Evolutionary conservation across 2,888 invertebrate species (phyloP), one percentile per base, ranked within the genome.

Genomic region (Eupithecia pulchellata): DNA sequence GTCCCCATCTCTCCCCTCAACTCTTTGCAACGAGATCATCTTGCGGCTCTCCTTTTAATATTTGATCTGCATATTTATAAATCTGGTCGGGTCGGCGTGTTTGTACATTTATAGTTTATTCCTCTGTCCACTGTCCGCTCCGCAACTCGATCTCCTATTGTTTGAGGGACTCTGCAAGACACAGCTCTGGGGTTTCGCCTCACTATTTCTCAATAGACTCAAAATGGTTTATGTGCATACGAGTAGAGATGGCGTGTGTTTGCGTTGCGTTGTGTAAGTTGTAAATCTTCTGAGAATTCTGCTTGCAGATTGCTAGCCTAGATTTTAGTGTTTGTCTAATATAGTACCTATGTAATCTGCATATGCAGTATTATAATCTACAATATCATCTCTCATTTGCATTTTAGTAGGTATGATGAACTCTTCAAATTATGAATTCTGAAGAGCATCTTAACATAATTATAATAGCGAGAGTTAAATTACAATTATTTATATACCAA

Each of bases 51-150:
- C 86, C 86, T 89, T 90, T 90, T 90, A 90, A 89, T 90, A 90
- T 90, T 90, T 90, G 90, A 90, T 90, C 86, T 90, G 89, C 90
- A 90, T 90, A 90, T 90, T 90, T 90, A 90, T 90, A 90, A 89
- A 90, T 85, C 88, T 81, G 81, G 82, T 84, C 83, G 81, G 84
- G 80, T 77, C 79, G 77, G 79, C 81, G 80, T 84, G 83, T 85
- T 84, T 86, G 84, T 82, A 82, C 86, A 89, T 89, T 90, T 87
- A 85, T 86, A 86, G 87, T 89, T 87, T 89, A 89, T 87, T 87
- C 86, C 83, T 81, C 81, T 78, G 77, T 81, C 64, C 71, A 66
- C 8, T 42, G 57, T 66, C 20, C 64, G 52, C 34, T n/a, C 58
- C 20, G 73, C 68, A 73, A 69, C 73, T 69, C 69, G 60, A 73